Conservation (phyloP, 2,113 vertebrate genomes). For the Phrynosoma platyrhinos region DNA sequence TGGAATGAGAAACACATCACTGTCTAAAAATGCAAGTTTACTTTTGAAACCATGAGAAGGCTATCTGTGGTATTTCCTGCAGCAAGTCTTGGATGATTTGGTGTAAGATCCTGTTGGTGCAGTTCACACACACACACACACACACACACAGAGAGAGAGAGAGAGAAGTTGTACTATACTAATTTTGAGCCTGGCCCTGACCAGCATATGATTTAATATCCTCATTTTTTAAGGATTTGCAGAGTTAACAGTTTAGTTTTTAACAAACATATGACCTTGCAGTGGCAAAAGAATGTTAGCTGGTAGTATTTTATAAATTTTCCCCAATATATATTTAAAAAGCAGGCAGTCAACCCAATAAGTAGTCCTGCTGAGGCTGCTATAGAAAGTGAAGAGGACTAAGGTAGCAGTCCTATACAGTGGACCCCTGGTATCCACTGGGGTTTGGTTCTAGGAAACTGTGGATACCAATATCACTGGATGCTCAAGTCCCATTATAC, state of each 20-base stretch:
- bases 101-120: background rate
- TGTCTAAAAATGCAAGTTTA: background rate
- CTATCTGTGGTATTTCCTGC: conserved; percentile 31
- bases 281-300: background rate
- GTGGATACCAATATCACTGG: too few relatives aligned
- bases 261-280: background rate
- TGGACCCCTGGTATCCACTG: too few relatives aligned
- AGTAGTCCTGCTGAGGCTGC: background rate
- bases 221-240: background rate
- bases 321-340: background rate
- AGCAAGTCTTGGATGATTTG: background rate
- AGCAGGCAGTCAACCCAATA: background rate
- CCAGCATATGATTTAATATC: background rate
- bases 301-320: background rate
- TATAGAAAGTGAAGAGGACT: background rate
- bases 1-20: accelerated
- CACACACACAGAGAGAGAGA: background rate
- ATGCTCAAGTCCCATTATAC: too few relatives aligned
- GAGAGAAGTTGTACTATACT: background rate
- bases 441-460: too few relatives aligned
- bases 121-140: background rate
- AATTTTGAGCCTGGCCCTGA: background rate
- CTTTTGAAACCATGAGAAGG: conserved; percentile 15
- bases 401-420: background rate
- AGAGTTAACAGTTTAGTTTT: background rate